Percentiles rank a stretch among this genome's conserved stretches.
phyloP scores from a whole-genome alignment of 2,797 vertebrate species.

The Emydoidea blandingii region DNA sequence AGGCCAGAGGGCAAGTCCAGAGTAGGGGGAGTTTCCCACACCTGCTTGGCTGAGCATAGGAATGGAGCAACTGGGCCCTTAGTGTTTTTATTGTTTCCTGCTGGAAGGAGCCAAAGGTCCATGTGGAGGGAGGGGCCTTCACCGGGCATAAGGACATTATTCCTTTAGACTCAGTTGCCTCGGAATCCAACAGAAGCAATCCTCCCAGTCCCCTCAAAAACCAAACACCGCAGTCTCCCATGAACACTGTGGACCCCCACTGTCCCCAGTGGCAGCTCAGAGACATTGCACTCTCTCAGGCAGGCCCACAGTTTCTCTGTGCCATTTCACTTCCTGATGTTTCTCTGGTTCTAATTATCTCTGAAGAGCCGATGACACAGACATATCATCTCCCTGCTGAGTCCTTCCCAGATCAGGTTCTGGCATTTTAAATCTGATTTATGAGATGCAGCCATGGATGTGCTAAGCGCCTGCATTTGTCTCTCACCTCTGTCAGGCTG shows the following conservation, averaged over 20 bases:
- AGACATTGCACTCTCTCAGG: not conserved
- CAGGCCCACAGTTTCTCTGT: not conserved
- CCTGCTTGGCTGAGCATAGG: accelerated
- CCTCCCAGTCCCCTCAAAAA: not conserved
- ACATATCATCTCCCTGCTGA: constrained; percentile 20
- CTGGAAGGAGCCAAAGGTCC: not conserved
- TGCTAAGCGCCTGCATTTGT: not conserved
- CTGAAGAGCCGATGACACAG: constrained; percentile 49
- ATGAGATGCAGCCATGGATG: accelerated
- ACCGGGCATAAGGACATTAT: not conserved
- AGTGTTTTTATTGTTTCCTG: not conserved
- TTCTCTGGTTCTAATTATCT: constrained; percentile 65
- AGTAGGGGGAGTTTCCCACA: not conserved
- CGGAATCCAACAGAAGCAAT: not conserved
- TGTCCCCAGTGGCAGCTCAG: accelerated
- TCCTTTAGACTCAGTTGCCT: not conserved
- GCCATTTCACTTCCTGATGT: constrained; percentile 1
- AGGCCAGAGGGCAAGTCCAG: not conserved
- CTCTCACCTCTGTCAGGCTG: constrained; percentile 17
- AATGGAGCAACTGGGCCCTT: not conserved
- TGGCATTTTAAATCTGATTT: constrained; percentile 36
- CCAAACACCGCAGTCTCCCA: not conserved
- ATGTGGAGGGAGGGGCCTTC: accelerated
- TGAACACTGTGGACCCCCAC: accelerated
- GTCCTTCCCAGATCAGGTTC: not conserved